Evolutionary conservation across 2,113 vertebrate genomes (phyloP).

Genomic region (Nycticryphes semicollaris): DNA sequence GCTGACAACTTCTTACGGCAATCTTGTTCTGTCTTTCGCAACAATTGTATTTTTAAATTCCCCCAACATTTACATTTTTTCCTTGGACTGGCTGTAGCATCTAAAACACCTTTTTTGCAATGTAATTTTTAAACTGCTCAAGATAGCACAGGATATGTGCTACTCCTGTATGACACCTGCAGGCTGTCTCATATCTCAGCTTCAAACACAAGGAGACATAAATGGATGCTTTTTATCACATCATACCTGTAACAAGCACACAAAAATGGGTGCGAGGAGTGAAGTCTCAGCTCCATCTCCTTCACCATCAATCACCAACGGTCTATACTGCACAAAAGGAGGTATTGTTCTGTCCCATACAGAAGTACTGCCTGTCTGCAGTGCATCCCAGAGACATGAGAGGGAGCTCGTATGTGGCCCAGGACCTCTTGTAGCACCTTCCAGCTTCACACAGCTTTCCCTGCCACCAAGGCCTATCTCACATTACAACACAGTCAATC

Average conservation of each 20-base stretch:
- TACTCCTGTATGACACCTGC: not conserved
- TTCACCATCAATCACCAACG: accelerated
- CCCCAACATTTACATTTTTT: not conserved
- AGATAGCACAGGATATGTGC: not conserved
- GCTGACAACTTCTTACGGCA: not conserved
- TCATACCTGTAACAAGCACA: not conserved
- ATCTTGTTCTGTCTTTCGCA: not conserved
- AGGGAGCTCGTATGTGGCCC: not conserved
- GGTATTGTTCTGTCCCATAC: not conserved
- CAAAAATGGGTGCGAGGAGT: not conserved
- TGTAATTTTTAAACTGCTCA: not conserved
- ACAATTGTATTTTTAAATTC: not conserved
- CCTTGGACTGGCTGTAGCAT: not conserved
- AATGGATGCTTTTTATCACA: not conserved
- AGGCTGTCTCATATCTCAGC: not conserved
- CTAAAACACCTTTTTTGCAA: not conserved
- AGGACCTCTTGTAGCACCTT: not conserved
- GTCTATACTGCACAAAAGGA: not conserved
- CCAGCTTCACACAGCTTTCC: not conserved
- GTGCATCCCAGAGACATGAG: not conserved
- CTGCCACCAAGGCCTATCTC: not conserved
- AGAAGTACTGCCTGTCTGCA: not conserved
- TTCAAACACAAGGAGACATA: not conserved
- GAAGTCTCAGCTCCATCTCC: not conserved
- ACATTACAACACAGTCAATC: accelerated